A percentile compares a stretch with the other conserved stretches of the same genome.
Evolutionary conservation across 1,140 invertebrate species (phyloP).

Genomic region (Saxidomus purpurata): DNA sequence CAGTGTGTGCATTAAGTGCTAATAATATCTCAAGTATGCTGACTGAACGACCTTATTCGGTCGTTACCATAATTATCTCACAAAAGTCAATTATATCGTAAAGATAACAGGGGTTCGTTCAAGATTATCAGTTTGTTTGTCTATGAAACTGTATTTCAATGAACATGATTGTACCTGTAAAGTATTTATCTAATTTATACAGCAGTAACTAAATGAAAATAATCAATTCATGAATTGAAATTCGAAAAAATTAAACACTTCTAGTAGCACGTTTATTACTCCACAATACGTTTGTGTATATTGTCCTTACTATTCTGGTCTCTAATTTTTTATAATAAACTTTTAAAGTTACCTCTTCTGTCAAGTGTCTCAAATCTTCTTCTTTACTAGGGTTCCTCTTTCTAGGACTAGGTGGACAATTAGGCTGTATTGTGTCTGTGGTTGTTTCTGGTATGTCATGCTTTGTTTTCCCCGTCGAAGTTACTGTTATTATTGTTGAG

Average conservation of each 20-base stretch:
- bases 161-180: too few species aligned
- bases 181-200: too few species aligned
- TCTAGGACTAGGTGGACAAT: neutral
- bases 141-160: neutral
- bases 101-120: conserved; percentile 1
- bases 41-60: neutral
- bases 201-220: too few species aligned
- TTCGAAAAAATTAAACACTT: too few species aligned
- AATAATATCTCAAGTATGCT: neutral
- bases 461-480: neutral
- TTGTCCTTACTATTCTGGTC: too few species aligned
- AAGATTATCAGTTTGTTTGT: neutral
- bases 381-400: conserved; percentile 51
- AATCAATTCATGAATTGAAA: too few species aligned
- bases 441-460: neutral
- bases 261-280: too few species aligned
- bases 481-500: neutral
- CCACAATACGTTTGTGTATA: too few species aligned
- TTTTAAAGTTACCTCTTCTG: conserved; percentile 28
- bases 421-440: neutral
- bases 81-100: conserved; percentile 3
- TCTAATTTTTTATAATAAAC: too few species aligned
- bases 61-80: neutral
- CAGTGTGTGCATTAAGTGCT: neutral
- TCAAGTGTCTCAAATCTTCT: conserved; percentile 51